Base-by-base conservation (phyloP, 1,140 invertebrate species). In the Stegodyphus dumicola region DNA sequence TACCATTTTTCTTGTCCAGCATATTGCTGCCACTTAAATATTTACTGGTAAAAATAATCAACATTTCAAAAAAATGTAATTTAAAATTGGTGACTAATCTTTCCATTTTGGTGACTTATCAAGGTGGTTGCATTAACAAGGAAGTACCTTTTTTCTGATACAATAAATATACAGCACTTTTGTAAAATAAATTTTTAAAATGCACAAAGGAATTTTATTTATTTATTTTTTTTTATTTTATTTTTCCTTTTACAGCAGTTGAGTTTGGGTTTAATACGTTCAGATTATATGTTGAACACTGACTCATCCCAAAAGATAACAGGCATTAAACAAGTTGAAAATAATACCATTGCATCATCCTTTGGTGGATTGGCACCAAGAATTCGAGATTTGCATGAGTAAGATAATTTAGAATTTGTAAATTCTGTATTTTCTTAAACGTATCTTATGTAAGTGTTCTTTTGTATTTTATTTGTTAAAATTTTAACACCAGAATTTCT, bases 331-430 rank as follows among this genome's bases (percentile, higher is more conserved):
- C 97, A 99, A 93, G 95, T 99, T 88, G 98, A 99, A 93, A 94
- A 98, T 89, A 99, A 99, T 93, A 96, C 96, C 88, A 98, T 99
- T 90, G 95, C 98, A 67, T 94, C 96, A 48, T 97, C 97, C 90
- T 98, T 99, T 93, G 97, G 95, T 88, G 97, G 96, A 91, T 93
- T 99, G 88, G 95, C 95, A 85, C 93, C 95, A 56, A 87, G 90
- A 75, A 88, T 93, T 53, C 87, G 86, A 67, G 67, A 90, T 79
- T 88, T 93, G 33, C 93, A 94, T 90, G 92, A 92, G 91, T 93
- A 91, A 73, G 77, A 67, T 18, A n/a, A 18, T 67, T 67, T 67
- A n/a, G 7, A 60, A 15, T 60, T 10, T 60, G 56, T 10, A 60
- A 2, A 2, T 0, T 60, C 56, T 60, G 56, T 60, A 60, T 60